Evolutionary conservation across 1,140 invertebrate species (phyloP), one percentile per base, ranked within the genome.

Genomic region (Belonocnema kinseyi): DNA sequence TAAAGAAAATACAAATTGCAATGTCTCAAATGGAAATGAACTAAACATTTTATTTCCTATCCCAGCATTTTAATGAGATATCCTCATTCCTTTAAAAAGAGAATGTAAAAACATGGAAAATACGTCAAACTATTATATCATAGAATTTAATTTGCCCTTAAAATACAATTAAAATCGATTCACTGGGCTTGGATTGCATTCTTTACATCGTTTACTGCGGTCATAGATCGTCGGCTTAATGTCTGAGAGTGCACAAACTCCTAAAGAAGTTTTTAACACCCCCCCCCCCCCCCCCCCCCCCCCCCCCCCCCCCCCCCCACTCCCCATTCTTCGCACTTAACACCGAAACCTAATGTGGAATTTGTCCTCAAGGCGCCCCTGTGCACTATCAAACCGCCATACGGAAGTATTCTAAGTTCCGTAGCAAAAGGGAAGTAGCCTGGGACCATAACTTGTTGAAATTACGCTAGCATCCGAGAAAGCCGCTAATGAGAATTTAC

Each of bases 241-340:
- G 71, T 56, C 50, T 66, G 40, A 70, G 53, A 74, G n/a, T 79
- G 71, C 52, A 72, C 75, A 58, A 50, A 74, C 71, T 72, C 50
- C 33, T 33, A n/a, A 50, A 73, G 51, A 75, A 79, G 76, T 76
- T 79, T 70, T 50, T n/a, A n/a, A n/a, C n/a, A n/a, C 53, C 53
- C 66, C 54, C 73, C 51, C 56, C 17, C 74, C 40, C 12, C 58
- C 21, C 58, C 13, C 2, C 8, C 13, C 21, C 7, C 53, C 53
- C 66, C 54, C 73, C 51, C 56, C 53, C 53, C 66, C 54, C 73
- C 51, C 56, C 17, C 74, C 40, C 12, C 58, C 21, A 21, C 13
- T 10, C 8, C 13, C 21, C 7, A 40, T 33, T 19, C 58, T 12
- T 26, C 33, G 12, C 16, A 40, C 16, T 66, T 66, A 46, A 66